Base-by-base conservation (phyloP, 2,797 vertebrate species). In the Protonibea diacanthus region DNA sequence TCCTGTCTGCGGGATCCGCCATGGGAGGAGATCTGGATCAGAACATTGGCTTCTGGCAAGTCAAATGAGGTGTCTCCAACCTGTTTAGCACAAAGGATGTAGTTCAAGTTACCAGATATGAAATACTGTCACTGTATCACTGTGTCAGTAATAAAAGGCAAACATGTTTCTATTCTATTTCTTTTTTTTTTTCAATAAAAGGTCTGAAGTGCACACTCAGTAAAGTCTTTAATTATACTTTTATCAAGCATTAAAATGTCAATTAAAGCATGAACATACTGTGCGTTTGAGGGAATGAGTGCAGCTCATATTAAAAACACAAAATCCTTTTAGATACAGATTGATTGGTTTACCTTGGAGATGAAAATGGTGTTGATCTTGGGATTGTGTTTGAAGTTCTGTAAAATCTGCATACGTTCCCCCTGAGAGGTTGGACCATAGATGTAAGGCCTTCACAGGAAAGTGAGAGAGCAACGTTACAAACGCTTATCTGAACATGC, bases 321-420 rank as follows among this genome's bases (percentile, higher is more conserved):
- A 20, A 33, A 38, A 53, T 29, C 18, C 2, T 51, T 23, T 38
- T 38, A 2, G 33, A 9, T 38, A 15, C 0, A 40, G 14, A 59
- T 6, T 15, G 13, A 40, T 33, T 7, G 14, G 6, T 69, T 90
- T 91, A 98, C 98, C 97, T 99, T 99, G 68, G 98, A 99, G 90
- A 99, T 99, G 82, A 99, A 99, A 91, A 99, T 99, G 59, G 98
- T 99, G 94, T 99, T 99, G 93, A 99, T 99, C 93, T 99, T 99
- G 18, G 98, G 98, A 77, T 99, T 99, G 92, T 97, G 98, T 87
- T 99, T 99, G 89, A 99, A 99, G 91, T 99, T 99, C 89, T 99
- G 98, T 7, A 99, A 94, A 86, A 99, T 99, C 90, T 99, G 98
- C 98, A 99, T 99, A 57, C 98, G 95, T 67, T 99, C 98, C 21